These are phyloP conservation scores for Nephrotoma guestfalica DNA, from an alignment of 2,888 invertebrate species.

Conservation along the genomic window DNA sequence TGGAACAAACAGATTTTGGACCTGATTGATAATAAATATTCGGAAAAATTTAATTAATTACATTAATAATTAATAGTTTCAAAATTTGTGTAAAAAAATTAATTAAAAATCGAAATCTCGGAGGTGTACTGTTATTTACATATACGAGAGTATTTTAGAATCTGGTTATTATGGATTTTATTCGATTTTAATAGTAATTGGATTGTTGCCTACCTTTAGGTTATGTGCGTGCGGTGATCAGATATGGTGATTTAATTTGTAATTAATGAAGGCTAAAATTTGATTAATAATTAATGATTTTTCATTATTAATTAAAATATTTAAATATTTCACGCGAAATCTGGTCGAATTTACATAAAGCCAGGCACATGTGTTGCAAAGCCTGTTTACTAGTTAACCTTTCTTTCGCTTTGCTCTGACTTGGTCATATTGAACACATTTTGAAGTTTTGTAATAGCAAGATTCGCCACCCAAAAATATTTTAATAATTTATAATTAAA, in stretches of 20 bases:
- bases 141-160: neutral
- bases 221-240: neutral
- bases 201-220: neutral
- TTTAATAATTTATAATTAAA: no score
- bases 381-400: no score
- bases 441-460: no score
- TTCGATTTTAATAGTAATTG: neutral
- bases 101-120: neutral
- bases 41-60: neutral
- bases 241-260: neutral
- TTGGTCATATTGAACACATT: no score
- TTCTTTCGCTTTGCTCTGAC: no score
- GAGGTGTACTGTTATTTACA: neutral
- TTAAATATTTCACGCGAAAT: no score
- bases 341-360: no score
- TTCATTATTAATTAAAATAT: neutral
- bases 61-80: neutral
- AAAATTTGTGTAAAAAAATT: neutral
- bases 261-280: neutral
- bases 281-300: neutral
- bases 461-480: no score
- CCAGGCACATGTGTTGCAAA: no score
- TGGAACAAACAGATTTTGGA: neutral
- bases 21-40: neutral
- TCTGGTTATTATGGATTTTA: neutral